Evolutionary conservation across 2,113 vertebrate genomes (phyloP).

Genomic region (Hypocryptadius cinnamomeus): DNA sequence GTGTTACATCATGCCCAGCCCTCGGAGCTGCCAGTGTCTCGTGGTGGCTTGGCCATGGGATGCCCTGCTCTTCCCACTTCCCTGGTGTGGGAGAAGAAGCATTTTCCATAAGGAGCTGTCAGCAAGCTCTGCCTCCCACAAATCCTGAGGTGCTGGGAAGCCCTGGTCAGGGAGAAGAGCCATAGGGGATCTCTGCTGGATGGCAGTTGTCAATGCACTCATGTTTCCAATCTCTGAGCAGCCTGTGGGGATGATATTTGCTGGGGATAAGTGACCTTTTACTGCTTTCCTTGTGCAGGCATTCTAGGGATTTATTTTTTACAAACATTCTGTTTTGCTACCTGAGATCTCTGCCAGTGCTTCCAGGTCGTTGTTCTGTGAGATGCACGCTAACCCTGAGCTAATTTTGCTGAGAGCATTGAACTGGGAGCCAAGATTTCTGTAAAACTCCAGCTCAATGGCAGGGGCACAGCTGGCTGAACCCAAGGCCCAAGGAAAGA

Average conservation of each 20-base stretch:
- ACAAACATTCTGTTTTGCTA: neutral
- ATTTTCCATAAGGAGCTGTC: neutral
- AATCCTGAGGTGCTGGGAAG: neutral
- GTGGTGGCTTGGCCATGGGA: neutral
- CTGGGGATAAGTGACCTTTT: neutral
- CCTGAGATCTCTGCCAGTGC: neutral
- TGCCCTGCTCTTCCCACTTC: neutral
- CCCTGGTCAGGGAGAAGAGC: neutral
- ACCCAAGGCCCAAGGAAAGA: neutral
- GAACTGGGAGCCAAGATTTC: neutral
- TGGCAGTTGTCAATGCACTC: neutral
- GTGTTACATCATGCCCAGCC: neutral
- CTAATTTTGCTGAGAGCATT: neutral
- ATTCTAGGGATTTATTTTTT: neutral
- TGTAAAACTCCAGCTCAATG: neutral
- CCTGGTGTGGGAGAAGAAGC: neutral
- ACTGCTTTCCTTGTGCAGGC: neutral
- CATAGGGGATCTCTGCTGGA: neutral
- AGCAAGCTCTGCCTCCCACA: neutral
- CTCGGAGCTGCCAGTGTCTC: neutral
- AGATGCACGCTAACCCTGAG: neutral
- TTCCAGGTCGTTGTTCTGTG: neutral
- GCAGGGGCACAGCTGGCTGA: neutral
- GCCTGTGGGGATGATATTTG: neutral
- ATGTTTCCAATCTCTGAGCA: neutral